Base-by-base conservation (phyloP, 2,888 invertebrate species). In the Ptycholaimellus sp. region DNA sequence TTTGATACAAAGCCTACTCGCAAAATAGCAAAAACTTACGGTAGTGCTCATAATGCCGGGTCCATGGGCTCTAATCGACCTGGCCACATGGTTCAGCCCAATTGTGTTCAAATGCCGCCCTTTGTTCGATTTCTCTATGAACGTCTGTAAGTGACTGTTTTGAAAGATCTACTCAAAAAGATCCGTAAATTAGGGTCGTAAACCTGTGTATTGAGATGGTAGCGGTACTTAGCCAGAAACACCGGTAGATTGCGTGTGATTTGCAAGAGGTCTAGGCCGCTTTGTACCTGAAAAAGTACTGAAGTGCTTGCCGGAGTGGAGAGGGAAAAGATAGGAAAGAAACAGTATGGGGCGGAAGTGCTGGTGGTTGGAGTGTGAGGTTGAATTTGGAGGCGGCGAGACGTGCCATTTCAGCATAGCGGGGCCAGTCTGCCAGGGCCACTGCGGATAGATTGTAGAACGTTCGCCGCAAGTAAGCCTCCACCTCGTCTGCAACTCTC, bases 361-460 rank as follows among this genome's bases (percentile, higher is more conserved):
- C 11, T 30, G 11, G 16, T 30, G 16, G 9, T 13, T 13, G 16
- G n/a, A 9, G 9, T n/a, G 11, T 14, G 9, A n/a, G 16, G 11
- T 14, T 14, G 11, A 13, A 9, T 30, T 9, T 9, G 9, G 31
- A 13, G 31, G 9, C n/a, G 11, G 9, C 11, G 16, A 30, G 16
- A 28, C 27, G 17, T 28, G 28, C 11, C 93, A 96, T 96, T 63
- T 83, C 81, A 16, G 81, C 76, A 57, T 96, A 96, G 0, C 83
- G 85, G 59, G 76, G 78, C 83, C 90, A 93, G 61, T 96, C 87
- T 48, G 93, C 85, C 32, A 90, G 65, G 6, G 90, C 85, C 22
- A 96, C 83, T 2, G 90, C 83, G 1, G 90, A 90, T 50, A 93
- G 67, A 65, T 93, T 90, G 62, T 96, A 96, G 63, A 90, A 93